phyloP scores from a whole-genome alignment of 2,113 vertebrate species.

The Colius striatus region DNA sequence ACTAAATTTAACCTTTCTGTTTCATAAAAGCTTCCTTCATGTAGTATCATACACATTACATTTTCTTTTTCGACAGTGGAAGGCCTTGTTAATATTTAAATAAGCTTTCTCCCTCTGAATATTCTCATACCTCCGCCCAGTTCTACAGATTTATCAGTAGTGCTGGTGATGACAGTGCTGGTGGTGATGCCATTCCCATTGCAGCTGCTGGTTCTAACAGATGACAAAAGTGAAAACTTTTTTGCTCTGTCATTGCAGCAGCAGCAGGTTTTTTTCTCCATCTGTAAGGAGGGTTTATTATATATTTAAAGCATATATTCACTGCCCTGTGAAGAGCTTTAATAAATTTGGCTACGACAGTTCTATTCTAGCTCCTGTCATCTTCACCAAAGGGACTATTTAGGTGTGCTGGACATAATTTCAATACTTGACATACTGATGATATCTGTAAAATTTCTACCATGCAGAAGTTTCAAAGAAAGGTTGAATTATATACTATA shows the following conservation, averaged over 20 bases:
- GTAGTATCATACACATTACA: not conserved
- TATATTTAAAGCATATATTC: slow-evolving; percentile 56
- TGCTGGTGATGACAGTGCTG: not conserved
- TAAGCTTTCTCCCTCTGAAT: not conserved
- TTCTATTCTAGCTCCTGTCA: slow-evolving; percentile 50
- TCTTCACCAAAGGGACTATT: slow-evolving; percentile 49
- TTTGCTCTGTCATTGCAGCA: slow-evolving; percentile 24
- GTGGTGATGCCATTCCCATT: slow-evolving; percentile 3
- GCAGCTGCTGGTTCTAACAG: not conserved
- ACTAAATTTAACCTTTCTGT: slow-evolving; percentile 1
- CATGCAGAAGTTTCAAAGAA: not conserved
- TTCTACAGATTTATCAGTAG: not conserved
- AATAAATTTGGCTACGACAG: slow-evolving; percentile 48
- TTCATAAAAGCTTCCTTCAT: not conserved
- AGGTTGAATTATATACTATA: not conserved
- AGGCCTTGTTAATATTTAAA: slow-evolving; percentile 23
- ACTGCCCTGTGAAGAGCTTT: slow-evolving; percentile 29
- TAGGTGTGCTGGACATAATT: slow-evolving; percentile 49
- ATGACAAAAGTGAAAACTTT: slow-evolving; percentile 38
- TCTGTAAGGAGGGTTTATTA: slow-evolving; percentile 31
- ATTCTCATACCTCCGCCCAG: not conserved
- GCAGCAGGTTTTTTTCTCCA: not conserved
- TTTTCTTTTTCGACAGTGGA: not conserved
- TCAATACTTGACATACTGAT: not conserved
- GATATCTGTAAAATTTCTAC: not conserved